Conservation (phyloP, 2,888 invertebrate species). For the Bellardia bayeri region DNA sequence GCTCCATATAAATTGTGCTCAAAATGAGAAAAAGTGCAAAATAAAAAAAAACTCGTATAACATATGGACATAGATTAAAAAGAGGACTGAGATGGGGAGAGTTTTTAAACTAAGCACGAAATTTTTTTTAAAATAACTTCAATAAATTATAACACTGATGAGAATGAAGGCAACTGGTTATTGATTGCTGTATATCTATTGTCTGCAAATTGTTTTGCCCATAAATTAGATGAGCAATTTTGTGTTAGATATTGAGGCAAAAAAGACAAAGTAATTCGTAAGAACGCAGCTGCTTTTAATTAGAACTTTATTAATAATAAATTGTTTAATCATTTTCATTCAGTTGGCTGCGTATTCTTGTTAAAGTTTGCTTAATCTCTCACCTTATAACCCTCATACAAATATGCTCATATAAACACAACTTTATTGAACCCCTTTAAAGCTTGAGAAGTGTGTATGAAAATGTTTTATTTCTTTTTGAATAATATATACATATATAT, state of each 20-base stretch:
- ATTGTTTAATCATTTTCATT: no score
- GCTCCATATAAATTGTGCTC: constrained; percentile 68
- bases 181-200: no score
- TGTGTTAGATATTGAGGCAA: no score
- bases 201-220: no score
- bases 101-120: not conserved
- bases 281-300: no score
- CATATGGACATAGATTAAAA: not conserved
- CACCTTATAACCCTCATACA: not conserved
- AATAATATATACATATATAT: not conserved
- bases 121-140: no score
- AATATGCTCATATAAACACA: not conserved
- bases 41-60: constrained; percentile 11
- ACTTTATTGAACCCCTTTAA: constrained; percentile 62
- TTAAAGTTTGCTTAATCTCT: not conserved
- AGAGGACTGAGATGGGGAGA: constrained; percentile 6
- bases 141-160: no score
- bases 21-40: constrained; percentile 44
- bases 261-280: no score
- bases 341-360: not conserved
- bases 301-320: no score
- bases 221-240: no score
- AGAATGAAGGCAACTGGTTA: no score
- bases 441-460: constrained; percentile 14
- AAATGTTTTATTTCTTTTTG: constrained; percentile 28